A percentile compares a stretch with the other conserved stretches of the same genome.
phyloP scores from a whole-genome alignment of 2,797 vertebrate species.

The Chloroceryle amazona region DNA sequence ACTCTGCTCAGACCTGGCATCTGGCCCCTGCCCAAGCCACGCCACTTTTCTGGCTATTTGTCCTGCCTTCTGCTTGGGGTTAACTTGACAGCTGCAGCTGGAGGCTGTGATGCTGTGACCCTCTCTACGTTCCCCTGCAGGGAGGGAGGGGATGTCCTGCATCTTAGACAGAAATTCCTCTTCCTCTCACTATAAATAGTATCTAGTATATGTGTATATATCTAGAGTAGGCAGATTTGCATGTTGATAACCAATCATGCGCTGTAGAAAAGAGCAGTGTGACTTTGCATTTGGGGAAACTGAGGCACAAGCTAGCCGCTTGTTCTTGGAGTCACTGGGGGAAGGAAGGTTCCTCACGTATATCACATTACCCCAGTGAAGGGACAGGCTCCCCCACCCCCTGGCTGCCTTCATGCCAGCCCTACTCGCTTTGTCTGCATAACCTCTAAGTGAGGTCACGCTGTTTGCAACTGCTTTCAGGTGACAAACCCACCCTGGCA shows the following conservation, averaged over 20 bases:
- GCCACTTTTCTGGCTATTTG: rapidly evolving
- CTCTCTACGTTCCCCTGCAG: background rate
- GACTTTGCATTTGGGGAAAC: background rate
- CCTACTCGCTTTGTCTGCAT: background rate
- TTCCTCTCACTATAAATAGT: background rate
- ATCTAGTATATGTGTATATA: background rate
- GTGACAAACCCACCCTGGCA: rapidly evolving
- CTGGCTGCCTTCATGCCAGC: rapidly evolving
- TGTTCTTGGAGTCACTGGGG: background rate
- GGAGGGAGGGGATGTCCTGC: background rate
- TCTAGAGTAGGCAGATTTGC: background rate
- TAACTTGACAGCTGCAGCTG: background rate
- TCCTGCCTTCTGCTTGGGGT: background rate
- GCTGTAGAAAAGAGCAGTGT: background rate
- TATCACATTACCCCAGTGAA: background rate
- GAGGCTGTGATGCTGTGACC: background rate
- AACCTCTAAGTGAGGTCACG: rapidly evolving
- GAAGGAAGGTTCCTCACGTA: background rate
- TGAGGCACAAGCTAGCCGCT: background rate
- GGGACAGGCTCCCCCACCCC: background rate
- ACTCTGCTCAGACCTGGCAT: rapidly evolving
- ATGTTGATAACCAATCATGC: background rate
- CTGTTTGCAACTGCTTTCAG: background rate
- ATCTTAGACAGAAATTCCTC: background rate
- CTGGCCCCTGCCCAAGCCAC: rapidly evolving